Base-by-base conservation (phyloP, 1,140 invertebrate genomes). In the Zaprionus ghesquierei region DNA sequence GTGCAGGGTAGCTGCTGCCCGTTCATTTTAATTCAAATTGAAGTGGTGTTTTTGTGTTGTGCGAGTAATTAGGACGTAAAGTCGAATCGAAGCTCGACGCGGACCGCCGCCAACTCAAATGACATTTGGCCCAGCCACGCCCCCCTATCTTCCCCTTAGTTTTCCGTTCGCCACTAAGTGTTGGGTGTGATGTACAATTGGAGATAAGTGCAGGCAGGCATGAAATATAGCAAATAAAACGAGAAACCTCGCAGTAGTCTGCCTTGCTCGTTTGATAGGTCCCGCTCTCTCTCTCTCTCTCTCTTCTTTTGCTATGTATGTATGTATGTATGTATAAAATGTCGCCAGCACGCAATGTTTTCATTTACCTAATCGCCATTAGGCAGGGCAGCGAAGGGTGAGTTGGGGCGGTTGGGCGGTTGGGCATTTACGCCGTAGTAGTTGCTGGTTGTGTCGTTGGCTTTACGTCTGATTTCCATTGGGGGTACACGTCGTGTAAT, bases 311-410 rank as follows among this genome's bases (percentile, higher is more conserved):
- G 10, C n/a, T 10, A 22, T 38, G 22, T 35, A 72, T 81, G 13
- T 35, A n/a, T 13, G 10, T 33, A 13, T 38, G n/a, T 20, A n/a
- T 25, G 35, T 38, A 78, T 86, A 81, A 81, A 87, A 86, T 87
- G 84, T 89, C 76, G 79, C 71, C 65, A 64, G 65, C 82, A 87
- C 82, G 82, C 82, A 89, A 87, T 87, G 82, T 87, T 87, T 89
- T 87, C 82, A 87, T 87, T 87, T 87, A 71, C 84, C 82, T 87
- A 87, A 87, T 87, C 81, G 82, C 77, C 84, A 87, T 86, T 87
- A 87, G 79, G 75, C 69, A 75, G 55, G 68, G 46, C 38, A 56
- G 61, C 54, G 80, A 62, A 61, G 59, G 66, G 56, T 20, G 51
- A 61, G 61, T 2, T 50, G 51, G 60, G 72, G 62, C 6, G 62